phyloP scores from a whole-genome alignment of 2,113 vertebrate species.

The Nycticorax nycticorax region DNA sequence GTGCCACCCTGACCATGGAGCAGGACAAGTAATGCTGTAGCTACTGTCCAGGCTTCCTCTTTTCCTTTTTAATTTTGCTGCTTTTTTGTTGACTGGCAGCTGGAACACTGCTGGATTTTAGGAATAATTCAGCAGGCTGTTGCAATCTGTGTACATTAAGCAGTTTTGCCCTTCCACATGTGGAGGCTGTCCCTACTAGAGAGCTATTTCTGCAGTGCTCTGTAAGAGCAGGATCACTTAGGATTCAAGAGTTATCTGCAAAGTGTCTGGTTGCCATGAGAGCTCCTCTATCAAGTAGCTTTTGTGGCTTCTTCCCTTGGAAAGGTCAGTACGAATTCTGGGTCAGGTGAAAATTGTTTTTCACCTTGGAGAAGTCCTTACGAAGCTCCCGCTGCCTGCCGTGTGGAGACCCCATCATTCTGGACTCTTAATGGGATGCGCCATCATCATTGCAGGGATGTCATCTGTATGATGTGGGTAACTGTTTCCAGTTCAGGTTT shows the following conservation, averaged over 20 bases:
- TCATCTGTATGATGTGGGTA: not conserved
- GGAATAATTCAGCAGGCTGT: not conserved
- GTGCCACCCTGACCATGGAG: not conserved
- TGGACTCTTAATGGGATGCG: not conserved
- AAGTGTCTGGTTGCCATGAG: not conserved
- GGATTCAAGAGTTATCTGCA: not conserved
- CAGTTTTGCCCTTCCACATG: not conserved
- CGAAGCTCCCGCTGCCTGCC: not conserved
- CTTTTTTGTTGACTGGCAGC: not conserved
- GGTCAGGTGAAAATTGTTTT: not conserved
- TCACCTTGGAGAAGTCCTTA: not conserved
- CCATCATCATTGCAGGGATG: not conserved
- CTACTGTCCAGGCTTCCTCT: not conserved
- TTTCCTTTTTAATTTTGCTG: not conserved
- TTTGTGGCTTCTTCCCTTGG: not conserved
- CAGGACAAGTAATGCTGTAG: not conserved
- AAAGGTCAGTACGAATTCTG: not conserved
- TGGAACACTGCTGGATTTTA: not conserved
- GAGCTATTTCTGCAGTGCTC: not conserved
- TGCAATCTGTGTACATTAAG: not conserved
- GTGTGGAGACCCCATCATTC: not conserved
- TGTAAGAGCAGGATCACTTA: not conserved
- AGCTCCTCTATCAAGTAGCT: not conserved
- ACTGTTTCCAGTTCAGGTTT: not conserved
- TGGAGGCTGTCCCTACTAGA: not conserved